These are phyloP conservation scores for Gortyna flavago DNA, from an alignment of 2,888 invertebrate species.

Conservation along the genomic window DNA sequence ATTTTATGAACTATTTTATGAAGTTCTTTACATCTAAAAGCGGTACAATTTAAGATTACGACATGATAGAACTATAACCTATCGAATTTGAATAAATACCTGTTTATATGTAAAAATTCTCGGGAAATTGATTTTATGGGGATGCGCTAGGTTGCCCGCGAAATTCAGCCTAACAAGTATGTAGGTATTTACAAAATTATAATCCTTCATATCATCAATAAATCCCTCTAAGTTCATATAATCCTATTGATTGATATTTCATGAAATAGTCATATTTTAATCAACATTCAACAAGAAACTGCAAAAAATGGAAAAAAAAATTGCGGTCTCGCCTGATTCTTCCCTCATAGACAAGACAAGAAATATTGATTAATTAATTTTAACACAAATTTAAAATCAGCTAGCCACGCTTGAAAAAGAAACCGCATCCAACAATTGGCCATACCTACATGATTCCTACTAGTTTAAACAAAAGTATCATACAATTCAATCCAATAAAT, in stretches of 20 bases:
- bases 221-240: no score
- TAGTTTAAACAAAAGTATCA: not conserved
- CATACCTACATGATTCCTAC: not conserved
- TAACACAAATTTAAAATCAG: not conserved
- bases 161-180: no score
- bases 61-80: not conserved
- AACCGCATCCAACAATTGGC: fast-evolving
- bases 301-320: no score
- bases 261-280: no score
- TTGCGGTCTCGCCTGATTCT: no score
- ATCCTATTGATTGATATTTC: no score
- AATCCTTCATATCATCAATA: no score
- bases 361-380: not conserved
- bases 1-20: conserved; percentile 13
- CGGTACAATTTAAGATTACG: conserved; percentile 1
- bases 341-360: not conserved
- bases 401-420: not conserved
- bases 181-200: no score
- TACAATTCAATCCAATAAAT: conserved; percentile 14
- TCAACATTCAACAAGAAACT: no score
- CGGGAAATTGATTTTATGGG: no score
- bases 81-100: not conserved
- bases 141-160: no score
- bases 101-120: not conserved
- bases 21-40: not conserved